These are phyloP conservation scores for Colletes latitarsis DNA, from an alignment of 1,140 invertebrate genomes.

Conservation along the genomic window DNA sequence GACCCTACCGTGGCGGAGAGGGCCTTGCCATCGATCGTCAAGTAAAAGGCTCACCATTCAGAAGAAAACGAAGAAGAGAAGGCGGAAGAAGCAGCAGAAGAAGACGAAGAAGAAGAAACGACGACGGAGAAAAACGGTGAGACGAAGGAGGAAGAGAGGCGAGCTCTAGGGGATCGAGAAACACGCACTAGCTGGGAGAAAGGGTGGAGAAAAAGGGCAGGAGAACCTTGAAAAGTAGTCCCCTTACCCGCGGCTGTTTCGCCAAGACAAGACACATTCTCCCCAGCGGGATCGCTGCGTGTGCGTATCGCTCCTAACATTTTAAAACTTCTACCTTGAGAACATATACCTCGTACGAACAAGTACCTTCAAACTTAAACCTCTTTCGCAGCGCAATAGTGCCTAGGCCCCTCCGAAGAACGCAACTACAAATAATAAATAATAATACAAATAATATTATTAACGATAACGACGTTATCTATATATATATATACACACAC, in stretches of 20 bases:
- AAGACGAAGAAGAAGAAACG: constrained; percentile 37
- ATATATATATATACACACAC: constrained; percentile 60
- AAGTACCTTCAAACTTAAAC: constrained; percentile 79
- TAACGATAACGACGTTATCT: constrained; percentile 57
- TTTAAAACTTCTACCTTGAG: constrained; percentile 74
- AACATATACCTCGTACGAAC: constrained; percentile 80
- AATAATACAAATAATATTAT: constrained; percentile 55
- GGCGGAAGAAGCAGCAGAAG: constrained; percentile 40
- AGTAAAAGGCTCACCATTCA: constrained; percentile 53
- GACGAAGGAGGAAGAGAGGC: constrained; percentile 13
- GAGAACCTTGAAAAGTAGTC: constrained; percentile 5
- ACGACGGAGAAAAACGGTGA: constrained; percentile 25
- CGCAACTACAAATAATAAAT: constrained; percentile 51
- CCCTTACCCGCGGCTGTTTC: not conserved
- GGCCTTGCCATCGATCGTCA: constrained; percentile 61
- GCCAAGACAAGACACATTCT: constrained; percentile 21
- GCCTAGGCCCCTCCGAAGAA: constrained; percentile 72
- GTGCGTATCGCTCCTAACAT: constrained; percentile 26
- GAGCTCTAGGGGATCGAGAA: constrained; percentile 7
- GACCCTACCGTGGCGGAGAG: constrained; percentile 58
- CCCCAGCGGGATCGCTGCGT: constrained; percentile 9
- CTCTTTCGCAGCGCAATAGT: constrained; percentile 79
- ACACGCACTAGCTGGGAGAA: not conserved
- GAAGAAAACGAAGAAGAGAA: constrained; percentile 51
- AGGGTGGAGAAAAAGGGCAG: not conserved